Percentiles rank a stretch among this genome's conserved stretches.
Evolutionary conservation across 2,113 vertebrate species (phyloP).

Genomic region (Carollia perspicillata): DNA sequence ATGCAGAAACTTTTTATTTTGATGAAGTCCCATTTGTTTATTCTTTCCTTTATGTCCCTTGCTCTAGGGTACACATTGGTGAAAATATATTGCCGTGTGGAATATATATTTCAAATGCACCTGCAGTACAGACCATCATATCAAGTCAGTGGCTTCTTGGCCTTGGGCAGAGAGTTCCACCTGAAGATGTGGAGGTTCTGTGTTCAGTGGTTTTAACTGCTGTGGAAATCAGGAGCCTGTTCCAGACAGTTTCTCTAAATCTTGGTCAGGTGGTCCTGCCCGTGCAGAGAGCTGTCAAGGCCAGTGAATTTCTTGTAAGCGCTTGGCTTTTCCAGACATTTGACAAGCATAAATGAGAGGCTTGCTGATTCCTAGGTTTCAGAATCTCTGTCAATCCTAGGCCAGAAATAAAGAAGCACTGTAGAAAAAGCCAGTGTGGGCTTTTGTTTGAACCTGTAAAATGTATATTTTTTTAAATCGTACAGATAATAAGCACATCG

Average conservation of each 20-base stretch:
- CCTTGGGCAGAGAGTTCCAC: background rate
- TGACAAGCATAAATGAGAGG: background rate
- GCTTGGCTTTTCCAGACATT: background rate
- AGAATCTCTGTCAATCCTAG: background rate
- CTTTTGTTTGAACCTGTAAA: background rate
- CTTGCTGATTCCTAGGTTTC: background rate
- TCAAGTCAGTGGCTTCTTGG: background rate
- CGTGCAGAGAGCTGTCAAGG: background rate
- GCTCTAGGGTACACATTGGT: no score
- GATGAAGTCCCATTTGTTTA: no score
- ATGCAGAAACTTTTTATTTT: no score
- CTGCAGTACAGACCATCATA: accelerated
- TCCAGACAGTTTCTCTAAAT: background rate
- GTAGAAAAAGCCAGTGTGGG: background rate
- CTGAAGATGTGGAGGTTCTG: background rate
- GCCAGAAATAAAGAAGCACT: background rate
- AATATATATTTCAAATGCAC: background rate
- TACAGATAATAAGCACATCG: background rate
- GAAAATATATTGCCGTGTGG: no score
- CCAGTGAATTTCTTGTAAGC: background rate
- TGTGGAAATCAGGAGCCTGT: background rate
- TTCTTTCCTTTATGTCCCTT: no score
- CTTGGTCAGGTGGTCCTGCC: background rate
- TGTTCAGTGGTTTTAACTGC: background rate
- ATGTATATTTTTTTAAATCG: background rate